phyloP scores from a whole-genome alignment of 2,888 invertebrate genomes.

The Desoria tigrina region DNA sequence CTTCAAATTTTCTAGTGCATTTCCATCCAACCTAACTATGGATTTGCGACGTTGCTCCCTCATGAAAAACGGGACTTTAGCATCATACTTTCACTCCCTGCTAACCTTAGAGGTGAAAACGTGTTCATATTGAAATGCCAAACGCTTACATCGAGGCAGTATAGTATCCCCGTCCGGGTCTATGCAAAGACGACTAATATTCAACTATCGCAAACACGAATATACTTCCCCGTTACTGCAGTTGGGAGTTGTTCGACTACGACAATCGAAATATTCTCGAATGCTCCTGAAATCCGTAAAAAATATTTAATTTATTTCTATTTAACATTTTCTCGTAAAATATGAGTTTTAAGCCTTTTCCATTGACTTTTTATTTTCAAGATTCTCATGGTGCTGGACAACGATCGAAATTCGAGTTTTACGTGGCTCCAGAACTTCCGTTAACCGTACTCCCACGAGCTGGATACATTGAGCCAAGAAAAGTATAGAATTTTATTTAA shows the following conservation, averaged over 20 bases:
- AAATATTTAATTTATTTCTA: neutral
- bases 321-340: neutral
- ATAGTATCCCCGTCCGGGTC: neutral
- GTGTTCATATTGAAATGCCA: conserved; percentile 15
- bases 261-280: conserved; percentile 6
- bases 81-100: conserved; percentile 24
- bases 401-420: conserved; percentile 15
- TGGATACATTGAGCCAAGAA: conserved; percentile 10
- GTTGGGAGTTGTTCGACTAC: conserved; percentile 21
- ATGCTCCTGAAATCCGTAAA: neutral
- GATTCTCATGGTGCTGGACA: too few relatives aligned
- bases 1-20: conserved; percentile 22
- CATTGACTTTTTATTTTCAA: neutral
- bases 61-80: conserved; percentile 23
- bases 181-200: neutral
- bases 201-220: conserved; percentile 16
- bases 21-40: conserved; percentile 38
- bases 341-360: neutral
- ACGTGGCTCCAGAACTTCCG: conserved; percentile 12
- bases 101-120: neutral
- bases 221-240: conserved; percentile 28
- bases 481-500: too few relatives aligned
- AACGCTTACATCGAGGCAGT: too few relatives aligned
- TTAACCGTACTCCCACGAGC: conserved; percentile 21
- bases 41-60: conserved; percentile 31